A percentile compares a stretch with the other conserved stretches of the same genome.
Conservation (phyloP, 2,797 vertebrate genomes). For the Falco columbarius region DNA sequence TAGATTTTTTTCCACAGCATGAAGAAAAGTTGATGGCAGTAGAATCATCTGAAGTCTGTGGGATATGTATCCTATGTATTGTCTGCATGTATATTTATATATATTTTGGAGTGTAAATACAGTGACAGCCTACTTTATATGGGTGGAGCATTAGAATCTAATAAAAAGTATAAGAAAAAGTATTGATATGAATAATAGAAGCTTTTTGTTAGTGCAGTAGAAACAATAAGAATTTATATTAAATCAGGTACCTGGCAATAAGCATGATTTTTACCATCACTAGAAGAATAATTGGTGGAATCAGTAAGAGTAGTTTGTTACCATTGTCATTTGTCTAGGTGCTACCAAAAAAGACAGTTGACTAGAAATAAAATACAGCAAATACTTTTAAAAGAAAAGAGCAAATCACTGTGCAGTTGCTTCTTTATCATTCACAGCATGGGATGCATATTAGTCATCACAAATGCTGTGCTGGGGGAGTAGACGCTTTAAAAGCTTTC, state of each 20-base stretch:
- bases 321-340: conserved; percentile 46
- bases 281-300: conserved; percentile 36
- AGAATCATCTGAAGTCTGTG: neutral
- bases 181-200: neutral
- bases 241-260: conserved; percentile 36
- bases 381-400: conserved; percentile 36
- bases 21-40: neutral
- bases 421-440: conserved; percentile 55
- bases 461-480: conserved; percentile 22
- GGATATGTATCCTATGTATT: neutral
- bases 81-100: neutral
- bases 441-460: conserved; percentile 53
- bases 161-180: neutral
- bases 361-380: conserved; percentile 40
- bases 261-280: neutral
- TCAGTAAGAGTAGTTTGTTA: conserved; percentile 33
- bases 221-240: neutral
- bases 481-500: conserved; percentile 50
- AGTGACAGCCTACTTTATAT: neutral
- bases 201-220: neutral
- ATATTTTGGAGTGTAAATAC: neutral
- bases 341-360: conserved; percentile 36
- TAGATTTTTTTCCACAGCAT: neutral
- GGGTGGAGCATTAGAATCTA: neutral
- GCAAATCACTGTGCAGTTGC: conserved; percentile 24